Evolutionary conservation across 2,797 vertebrate species (phyloP), one percentile per base, ranked within the genome.

Genomic region (Phrynocephalus vlangalii): DNA sequence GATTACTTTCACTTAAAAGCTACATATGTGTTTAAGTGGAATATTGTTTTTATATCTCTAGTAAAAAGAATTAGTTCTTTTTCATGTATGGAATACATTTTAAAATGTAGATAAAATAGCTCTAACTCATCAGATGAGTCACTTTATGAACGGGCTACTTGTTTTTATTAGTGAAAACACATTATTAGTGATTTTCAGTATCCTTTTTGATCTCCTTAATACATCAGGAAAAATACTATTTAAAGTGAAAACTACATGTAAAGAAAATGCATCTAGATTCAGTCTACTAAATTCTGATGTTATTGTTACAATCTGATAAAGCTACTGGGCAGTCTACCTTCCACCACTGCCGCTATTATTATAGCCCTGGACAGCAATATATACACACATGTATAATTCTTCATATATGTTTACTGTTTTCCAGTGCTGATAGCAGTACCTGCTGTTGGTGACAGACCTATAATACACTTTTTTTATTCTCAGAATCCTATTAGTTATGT

Each of bases 341-440:
- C 95, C 96, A 97, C 97, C 96, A 96, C 96, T 97, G 91, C 97
- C 97, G 96, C 96, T 96, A 91, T 92, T 94, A 93, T 96, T 92
- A 93, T 92, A 95, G 91, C 92, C 87, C 93, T 92, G 93, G 94
- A 93, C 79, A 90, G 89, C 77, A 82, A 30, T 24, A 92, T 86
- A 86, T 93, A 30, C 48, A 44, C 38, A 44, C 38, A 44, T 44
- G 91, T 81, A 88, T 94, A 44, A 52, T 82, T 93, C 91, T 96
- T 96, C 92, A 77, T 82, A 0, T 83, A 76, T 92, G 90, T 93
- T 95, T 94, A 76, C 38, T 95, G 90, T 93, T 84, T 86, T 90
- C 94, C 96, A 95, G 95, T 96, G 96, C 96, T 96, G 96, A 96
- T 96, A 97, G 95, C 95, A 79, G 95, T 96, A 93, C 96, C 96